Evolutionary conservation across 2,888 invertebrate genomes (phyloP), one percentile per base, ranked within the genome.

Genomic region (Epirrhoe tristata): DNA sequence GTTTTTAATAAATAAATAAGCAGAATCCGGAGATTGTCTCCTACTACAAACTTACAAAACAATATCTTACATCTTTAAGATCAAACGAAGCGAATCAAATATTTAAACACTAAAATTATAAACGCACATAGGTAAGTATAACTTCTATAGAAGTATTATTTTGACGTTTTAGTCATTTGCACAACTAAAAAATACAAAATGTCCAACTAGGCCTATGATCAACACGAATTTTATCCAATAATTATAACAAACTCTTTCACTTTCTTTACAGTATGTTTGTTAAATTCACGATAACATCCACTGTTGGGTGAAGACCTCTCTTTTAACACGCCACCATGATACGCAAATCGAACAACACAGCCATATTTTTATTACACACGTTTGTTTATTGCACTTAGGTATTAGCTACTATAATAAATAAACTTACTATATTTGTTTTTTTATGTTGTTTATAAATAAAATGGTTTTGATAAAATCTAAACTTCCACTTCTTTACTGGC

Each of bases 401-500:
- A 59, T 53, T 51, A 57, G 8, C 52, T 63, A 66, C 62, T 46
- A 67, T 67, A n/a, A n/a, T n/a, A 70, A 34, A 16, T 75, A 72
- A 83, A 91, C 91, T 91, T 92, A 91, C 91, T 80, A 84, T 81
- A 77, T 68, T 78, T 78, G 77, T 75, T 77, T 77, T 84, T 85
- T 16, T 83, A 84, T 81, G 82, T 84, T 84, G 76, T 86, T 78
- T 86, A 79, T 82, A 85, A 89, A 88, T 83, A 76, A 77, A 39
- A 57, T 75, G 14, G 34, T 31, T 50, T 31, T 76, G 70, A 63
- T 71, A 64, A 77, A 71, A 74, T 77, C 79, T 77, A 83, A 81
- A 80, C 84, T 81, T 83, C 85, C 84, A 89, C 90, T 77, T 87
- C 89, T 89, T 87, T 82, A 87, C 90, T 76, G 87, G 82, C 85